A percentile compares a stretch with the other conserved stretches of the same genome.
These are phyloP conservation scores for Cinara cedri DNA, from an alignment of 2,888 invertebrate genomes.

Conservation along the genomic window DNA sequence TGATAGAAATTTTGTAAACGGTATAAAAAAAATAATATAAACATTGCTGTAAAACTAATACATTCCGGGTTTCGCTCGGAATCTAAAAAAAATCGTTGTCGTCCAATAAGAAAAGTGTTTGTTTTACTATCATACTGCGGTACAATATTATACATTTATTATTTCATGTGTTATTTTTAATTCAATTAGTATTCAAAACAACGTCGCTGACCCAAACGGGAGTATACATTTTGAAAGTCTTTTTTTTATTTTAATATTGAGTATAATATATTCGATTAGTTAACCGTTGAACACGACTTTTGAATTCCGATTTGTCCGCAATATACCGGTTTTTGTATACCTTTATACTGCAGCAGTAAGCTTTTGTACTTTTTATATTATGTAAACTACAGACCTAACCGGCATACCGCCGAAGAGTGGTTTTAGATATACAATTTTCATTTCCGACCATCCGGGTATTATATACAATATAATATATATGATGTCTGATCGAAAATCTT, in stretches of 20 bases:
- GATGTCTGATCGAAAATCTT: background rate
- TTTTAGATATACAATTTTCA: conserved; percentile 40
- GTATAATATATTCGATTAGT: conserved; percentile 38
- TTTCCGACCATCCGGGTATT: background rate
- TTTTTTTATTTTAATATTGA: background rate
- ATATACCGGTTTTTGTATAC: background rate
- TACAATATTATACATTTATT: background rate
- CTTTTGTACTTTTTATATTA: conserved; percentile 19
- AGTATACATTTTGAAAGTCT: conserved; percentile 17
- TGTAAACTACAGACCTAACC: conserved; percentile 24
- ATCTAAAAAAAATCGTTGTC: too few relatives aligned
- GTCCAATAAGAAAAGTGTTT: too few relatives aligned
- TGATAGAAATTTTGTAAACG: too few relatives aligned
- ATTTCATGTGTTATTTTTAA: background rate
- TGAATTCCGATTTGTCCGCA: conserved; percentile 32
- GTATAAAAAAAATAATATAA: too few relatives aligned
- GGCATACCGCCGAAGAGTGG: background rate
- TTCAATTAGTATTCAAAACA: conserved; percentile 42
- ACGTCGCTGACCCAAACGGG: background rate
- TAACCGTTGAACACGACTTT: background rate
- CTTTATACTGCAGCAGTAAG: conserved; percentile 3
- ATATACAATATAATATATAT: background rate
- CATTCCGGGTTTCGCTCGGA: too few relatives aligned
- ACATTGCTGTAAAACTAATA: too few relatives aligned
- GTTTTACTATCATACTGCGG: conserved; percentile 4